Evolutionary conservation across 2,888 invertebrate species (phyloP).

Genomic region (Rhingia rostrata): DNA sequence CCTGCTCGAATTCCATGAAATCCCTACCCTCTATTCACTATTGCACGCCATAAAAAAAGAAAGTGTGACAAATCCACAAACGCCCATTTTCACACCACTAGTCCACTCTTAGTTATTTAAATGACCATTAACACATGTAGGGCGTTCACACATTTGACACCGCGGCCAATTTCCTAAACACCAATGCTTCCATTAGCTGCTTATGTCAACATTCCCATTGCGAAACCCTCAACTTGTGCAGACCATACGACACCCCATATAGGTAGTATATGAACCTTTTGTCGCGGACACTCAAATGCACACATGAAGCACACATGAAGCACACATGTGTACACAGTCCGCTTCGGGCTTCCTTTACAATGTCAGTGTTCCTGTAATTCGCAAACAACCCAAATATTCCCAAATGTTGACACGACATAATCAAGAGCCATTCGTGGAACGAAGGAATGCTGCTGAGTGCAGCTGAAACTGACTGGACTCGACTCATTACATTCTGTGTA

Average conservation of each 20-base stretch:
- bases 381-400: slow-evolving; percentile 30
- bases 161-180: slow-evolving; percentile 48
- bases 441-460: slow-evolving; percentile 20
- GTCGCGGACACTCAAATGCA: slow-evolving; percentile 21
- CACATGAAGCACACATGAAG: slow-evolving; percentile 62
- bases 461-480: neutral
- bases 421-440: slow-evolving; percentile 50
- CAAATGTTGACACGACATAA: slow-evolving; percentile 62
- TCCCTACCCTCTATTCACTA: no score
- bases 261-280: neutral
- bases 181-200: slow-evolving; percentile 64
- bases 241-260: slow-evolving; percentile 26
- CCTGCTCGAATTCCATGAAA: no score
- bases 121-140: slow-evolving; percentile 32
- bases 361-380: slow-evolving; percentile 42
- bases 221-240: slow-evolving; percentile 18
- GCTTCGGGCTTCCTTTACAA: slow-evolving; percentile 1
- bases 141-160: slow-evolving; percentile 52
- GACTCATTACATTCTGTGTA: slow-evolving; percentile 5
- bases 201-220: slow-evolving; percentile 49
- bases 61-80: no score
- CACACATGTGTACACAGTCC: slow-evolving; percentile 25
- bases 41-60: no score
- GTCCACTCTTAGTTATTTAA: neutral
- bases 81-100: no score